Conservation (phyloP, 64 coral and sea anemone species). For the Porites australiensis region DNA sequence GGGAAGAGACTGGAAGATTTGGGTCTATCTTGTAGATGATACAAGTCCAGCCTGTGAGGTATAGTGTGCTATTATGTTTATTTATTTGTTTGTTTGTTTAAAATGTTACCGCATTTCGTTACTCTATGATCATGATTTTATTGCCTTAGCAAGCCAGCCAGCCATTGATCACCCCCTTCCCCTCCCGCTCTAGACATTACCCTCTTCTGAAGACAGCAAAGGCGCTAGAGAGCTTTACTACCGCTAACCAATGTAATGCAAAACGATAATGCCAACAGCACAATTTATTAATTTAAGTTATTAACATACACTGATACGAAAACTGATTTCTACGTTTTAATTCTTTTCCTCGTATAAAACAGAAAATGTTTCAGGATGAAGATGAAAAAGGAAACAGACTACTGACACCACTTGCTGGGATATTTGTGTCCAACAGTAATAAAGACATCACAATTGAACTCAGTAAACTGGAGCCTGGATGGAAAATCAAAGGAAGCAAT, state of each 20-base stretch:
- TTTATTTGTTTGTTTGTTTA: not conserved
- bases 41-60: conserved; percentile 19
- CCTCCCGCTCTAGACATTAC: too few species aligned
- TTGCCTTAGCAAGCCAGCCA: too few species aligned
- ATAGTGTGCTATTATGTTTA: not conserved
- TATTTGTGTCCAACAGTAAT: conserved; percentile 34
- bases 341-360: not conserved
- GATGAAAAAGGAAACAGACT: not conserved
- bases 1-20: conserved; percentile 28
- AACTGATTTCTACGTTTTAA: not conserved
- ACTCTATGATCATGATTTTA: too few species aligned
- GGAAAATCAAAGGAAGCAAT: conserved; percentile 20
- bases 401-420: not conserved
- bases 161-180: too few species aligned
- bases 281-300: too few species aligned
- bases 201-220: too few species aligned
- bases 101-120: too few species aligned
- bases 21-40: conserved; percentile 30
- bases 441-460: conserved; percentile 28
- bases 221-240: too few species aligned
- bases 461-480: not conserved
- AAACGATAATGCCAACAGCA: too few species aligned
- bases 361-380: conserved; percentile 27
- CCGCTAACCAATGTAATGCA: too few species aligned
- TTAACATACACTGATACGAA: not conserved